Base-by-base conservation (phyloP, 2,113 vertebrate species). In the Eonycteris spelaea region DNA sequence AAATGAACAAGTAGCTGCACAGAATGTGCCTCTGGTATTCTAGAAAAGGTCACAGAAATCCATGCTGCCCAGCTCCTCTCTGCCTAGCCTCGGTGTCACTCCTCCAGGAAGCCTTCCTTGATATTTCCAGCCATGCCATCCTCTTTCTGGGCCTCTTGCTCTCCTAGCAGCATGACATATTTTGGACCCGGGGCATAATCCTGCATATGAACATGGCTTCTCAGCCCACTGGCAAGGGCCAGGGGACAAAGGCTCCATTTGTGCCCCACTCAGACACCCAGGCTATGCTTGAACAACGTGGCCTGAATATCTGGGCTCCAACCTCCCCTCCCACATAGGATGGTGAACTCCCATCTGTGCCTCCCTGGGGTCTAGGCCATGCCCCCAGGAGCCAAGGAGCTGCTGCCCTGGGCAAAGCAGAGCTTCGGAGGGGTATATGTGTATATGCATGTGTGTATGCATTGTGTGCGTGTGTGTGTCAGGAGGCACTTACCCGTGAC, bases 401-500 rank as follows among this genome's bases (percentile, higher is more conserved):
- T 73, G 38, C 22, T 73, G 38, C 33, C 68, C 28, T 30, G 53
- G 33, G 26, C 38, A 19, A 14, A 48, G 33, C 35, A 63, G 43
- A 35, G 33, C 8, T 21, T n/a, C 0, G 1, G 9, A 40, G 21
- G 21, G 12, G 3, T 51, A 51, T 51, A 16, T 33, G 10, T 48
- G 22, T 28, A 35, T 0, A 3, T 13, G n/a, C 51, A 51, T 7
- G 24, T 1, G 22, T 1, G 2, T 51, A 51, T 51, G 48, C 48
- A 14, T 14, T 51, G 13, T 51, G 13, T 51, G 21, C 7, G 35
- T 16, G 8, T 18, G 28, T 1, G 7, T 22, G 15, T 0, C 1
- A 7, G 4, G 13, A 48, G 5, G 67, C 67, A 71, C 99, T 99
- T 97, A 99, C 99, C 99, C 99, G 0, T 99, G 99, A 91, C 97